phyloP scores from a whole-genome alignment of 2,113 vertebrate genomes.

The Rhipidura dahli region DNA sequence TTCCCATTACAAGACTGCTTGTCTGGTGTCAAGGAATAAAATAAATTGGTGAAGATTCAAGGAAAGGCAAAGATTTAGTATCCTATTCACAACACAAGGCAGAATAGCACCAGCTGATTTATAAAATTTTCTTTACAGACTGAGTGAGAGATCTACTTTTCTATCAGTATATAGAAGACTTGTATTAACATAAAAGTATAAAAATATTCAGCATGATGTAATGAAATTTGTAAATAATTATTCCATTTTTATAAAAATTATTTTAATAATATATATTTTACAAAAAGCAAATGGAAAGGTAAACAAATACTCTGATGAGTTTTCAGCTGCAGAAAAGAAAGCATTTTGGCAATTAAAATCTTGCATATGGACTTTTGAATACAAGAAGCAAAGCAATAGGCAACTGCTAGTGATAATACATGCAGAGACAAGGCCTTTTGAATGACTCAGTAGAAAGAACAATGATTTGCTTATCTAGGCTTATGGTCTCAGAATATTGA shows the following conservation, averaged over 20 bases:
- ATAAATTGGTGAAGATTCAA: background rate
- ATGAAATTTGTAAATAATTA: background rate
- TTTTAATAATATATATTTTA: background rate
- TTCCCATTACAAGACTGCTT: background rate
- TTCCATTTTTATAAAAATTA: background rate
- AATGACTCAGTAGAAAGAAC: background rate
- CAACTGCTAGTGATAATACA: background rate
- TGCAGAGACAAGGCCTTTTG: background rate
- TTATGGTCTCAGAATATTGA: background rate
- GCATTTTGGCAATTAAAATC: background rate
- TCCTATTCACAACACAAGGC: background rate
- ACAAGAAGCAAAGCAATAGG: background rate
- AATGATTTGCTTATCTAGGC: background rate
- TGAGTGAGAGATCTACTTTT: background rate
- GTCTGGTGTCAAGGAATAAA: background rate
- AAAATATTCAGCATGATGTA: background rate
- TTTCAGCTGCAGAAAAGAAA: background rate
- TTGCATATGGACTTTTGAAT: background rate
- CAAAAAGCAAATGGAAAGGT: background rate
- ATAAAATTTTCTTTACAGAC: background rate
- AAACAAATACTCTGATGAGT: background rate
- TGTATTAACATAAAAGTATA: background rate
- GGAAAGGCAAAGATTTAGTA: background rate
- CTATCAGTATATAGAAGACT: background rate
- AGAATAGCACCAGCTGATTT: background rate